A percentile compares a stretch with the other conserved stretches of the same genome.
Conservation (phyloP, 2,888 invertebrate genomes). For the Ditula angustiorana region DNA sequence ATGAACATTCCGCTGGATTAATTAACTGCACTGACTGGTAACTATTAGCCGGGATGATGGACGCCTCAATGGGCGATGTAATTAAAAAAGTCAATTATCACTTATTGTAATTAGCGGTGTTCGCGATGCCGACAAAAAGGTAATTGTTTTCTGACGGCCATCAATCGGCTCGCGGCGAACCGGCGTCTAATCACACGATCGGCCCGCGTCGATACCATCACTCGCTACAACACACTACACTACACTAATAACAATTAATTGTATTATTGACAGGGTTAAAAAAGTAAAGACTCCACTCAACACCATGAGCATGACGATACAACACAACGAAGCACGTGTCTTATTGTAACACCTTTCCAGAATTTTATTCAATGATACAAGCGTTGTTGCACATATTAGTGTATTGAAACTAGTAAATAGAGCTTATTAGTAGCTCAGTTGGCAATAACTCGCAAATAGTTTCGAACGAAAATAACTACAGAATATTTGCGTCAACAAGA, state of each 20-base stretch:
- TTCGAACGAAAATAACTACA: constrained; percentile 43
- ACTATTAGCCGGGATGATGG: constrained; percentile 76
- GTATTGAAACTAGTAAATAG: neutral
- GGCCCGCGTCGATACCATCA: constrained; percentile 20
- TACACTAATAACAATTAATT: constrained; percentile 34
- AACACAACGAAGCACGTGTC: neutral
- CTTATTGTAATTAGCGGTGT: constrained; percentile 82
- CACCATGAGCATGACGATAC: constrained; percentile 27
- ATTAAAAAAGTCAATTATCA: constrained; percentile 83
- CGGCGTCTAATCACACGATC: constrained; percentile 45
- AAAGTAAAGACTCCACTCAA: constrained; percentile 20
- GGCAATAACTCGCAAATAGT: constrained; percentile 10
- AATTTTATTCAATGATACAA: neutral
- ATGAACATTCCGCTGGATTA: constrained; percentile 68
- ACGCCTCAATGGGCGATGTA: constrained; percentile 79
- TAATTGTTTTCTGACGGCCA: constrained; percentile 79
- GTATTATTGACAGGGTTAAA: constrained; percentile 22
- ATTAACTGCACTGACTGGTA: constrained; percentile 84
- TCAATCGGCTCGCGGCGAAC: constrained; percentile 57
- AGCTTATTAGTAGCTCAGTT: neutral
- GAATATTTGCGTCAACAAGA: constrained; percentile 47
- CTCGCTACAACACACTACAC: no score
- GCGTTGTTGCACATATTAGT: neutral
- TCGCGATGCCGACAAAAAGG: constrained; percentile 75
- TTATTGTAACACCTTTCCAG: neutral